Conservation (phyloP, 2,888 invertebrate genomes). For the Cephus pulcher region DNA sequence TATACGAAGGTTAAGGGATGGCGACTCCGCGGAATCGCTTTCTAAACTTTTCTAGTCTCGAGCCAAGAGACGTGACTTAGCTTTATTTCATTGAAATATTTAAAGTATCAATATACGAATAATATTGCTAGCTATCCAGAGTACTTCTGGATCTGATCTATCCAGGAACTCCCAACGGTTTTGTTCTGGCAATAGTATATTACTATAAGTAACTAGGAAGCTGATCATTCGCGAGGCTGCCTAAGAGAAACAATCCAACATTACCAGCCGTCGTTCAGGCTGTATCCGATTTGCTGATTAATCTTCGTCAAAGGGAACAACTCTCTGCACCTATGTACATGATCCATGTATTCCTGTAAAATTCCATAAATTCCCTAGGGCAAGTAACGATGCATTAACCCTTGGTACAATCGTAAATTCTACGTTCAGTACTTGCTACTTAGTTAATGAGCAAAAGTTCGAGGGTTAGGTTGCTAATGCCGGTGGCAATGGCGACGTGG, state of each 20-base stretch:
- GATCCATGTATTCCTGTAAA: neutral
- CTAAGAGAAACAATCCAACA: neutral
- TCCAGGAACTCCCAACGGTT: no score
- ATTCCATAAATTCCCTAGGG: neutral
- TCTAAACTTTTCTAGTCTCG: neutral
- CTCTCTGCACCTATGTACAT: neutral
- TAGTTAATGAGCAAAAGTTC: slow-evolving; percentile 52
- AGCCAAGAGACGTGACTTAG: neutral
- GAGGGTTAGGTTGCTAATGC: slow-evolving; percentile 2
- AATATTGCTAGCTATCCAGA: no score
- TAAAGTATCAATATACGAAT: no score
- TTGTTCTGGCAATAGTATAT: neutral
- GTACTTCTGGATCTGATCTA: no score
- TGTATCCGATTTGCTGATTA: neutral
- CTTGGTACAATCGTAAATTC: slow-evolving; percentile 46
- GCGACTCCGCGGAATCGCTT: neutral
- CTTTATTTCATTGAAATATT: neutral
- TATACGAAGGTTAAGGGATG: no score
- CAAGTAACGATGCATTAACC: neutral
- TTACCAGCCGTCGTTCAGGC: neutral
- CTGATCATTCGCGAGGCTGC: neutral
- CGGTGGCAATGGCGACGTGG: slow-evolving; percentile 11
- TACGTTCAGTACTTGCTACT: slow-evolving; percentile 40
- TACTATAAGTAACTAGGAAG: neutral
- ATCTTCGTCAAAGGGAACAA: neutral